These are phyloP conservation scores for Perca schrenkii DNA, from an alignment of 2,113 vertebrate species.

Conservation along the genomic window DNA sequence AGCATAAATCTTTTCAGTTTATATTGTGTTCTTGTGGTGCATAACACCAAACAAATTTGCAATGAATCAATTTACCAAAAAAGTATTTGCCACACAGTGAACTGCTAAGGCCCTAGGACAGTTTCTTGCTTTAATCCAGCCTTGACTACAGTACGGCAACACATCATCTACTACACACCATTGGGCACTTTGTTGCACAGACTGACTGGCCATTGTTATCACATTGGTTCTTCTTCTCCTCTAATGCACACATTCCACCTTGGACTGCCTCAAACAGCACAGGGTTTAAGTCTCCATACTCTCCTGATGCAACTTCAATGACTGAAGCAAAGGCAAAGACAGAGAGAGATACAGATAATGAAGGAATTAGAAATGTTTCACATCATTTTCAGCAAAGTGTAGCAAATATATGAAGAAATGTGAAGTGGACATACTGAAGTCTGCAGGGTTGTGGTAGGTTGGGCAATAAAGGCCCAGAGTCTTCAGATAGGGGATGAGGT, in stretches of 20 bases:
- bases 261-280: conserved; percentile 94
- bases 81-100: not conserved
- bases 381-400: not conserved
- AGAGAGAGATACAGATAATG: not conserved
- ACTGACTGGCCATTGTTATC: conserved; percentile 83
- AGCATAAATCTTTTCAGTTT: not conserved
- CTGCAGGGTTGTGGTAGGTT: conserved; percentile 97
- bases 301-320: conserved; percentile 97
- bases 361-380: not conserved
- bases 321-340: conserved; percentile 81
- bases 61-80: not conserved
- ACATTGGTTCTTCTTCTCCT: conserved; percentile 88
- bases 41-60: not conserved
- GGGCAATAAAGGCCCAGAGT: conserved; percentile 95
- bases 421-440: conserved; percentile 91
- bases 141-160: too few species aligned
- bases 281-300: conserved; percentile 96
- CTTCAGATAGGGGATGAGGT: conserved; percentile 97
- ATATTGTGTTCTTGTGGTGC: not conserved
- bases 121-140: too few species aligned
- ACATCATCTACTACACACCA: conserved; percentile 69
- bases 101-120: not conserved
- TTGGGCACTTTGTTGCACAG: conserved; percentile 80
- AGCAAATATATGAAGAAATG: not conserved
- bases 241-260: conserved; percentile 90